Conservation (phyloP, 2,797 vertebrate species). For the Taenioides sp. region DNA sequence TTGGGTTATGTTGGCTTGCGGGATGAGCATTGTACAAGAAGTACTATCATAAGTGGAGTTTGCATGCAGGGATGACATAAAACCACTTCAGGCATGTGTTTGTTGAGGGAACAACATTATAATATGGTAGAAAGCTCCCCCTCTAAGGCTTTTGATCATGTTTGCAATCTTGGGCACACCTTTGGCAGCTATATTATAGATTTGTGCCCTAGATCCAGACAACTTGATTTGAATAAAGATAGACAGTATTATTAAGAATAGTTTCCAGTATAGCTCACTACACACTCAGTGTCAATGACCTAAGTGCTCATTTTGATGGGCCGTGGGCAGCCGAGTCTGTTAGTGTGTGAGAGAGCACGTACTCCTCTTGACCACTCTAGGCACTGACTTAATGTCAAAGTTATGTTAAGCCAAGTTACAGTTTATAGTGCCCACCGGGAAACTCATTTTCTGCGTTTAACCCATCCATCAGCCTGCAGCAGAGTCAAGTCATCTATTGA, state of each 20-base stretch:
- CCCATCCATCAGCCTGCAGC: background rate
- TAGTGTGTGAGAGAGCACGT: background rate
- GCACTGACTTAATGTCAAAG: constrained; percentile 11
- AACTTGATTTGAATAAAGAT: too few species aligned
- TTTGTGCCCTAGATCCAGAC: too few species aligned
- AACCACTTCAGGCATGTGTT: too few species aligned
- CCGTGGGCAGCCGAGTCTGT: background rate
- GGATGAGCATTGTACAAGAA: too few species aligned
- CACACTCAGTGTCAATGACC: background rate
- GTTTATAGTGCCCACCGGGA: background rate
- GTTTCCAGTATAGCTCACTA: background rate
- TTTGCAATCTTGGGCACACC: background rate
- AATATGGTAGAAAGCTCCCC: too few species aligned
- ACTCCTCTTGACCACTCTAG: background rate
- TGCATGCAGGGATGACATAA: too few species aligned
- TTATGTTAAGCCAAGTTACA: constrained; percentile 1
- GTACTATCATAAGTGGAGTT: too few species aligned
- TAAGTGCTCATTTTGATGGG: background rate
- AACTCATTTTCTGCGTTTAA: constrained; percentile 1
- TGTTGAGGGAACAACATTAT: too few species aligned
- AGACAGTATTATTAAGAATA: background rate
- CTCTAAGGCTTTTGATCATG: background rate
- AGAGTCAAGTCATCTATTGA: background rate
- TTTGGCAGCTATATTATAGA: too few species aligned
- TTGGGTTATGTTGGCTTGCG: too few species aligned